Evolutionary conservation across 2,888 invertebrate species (phyloP), one percentile per base, ranked within the genome.

Genomic region (Hymenopus coronatus): DNA sequence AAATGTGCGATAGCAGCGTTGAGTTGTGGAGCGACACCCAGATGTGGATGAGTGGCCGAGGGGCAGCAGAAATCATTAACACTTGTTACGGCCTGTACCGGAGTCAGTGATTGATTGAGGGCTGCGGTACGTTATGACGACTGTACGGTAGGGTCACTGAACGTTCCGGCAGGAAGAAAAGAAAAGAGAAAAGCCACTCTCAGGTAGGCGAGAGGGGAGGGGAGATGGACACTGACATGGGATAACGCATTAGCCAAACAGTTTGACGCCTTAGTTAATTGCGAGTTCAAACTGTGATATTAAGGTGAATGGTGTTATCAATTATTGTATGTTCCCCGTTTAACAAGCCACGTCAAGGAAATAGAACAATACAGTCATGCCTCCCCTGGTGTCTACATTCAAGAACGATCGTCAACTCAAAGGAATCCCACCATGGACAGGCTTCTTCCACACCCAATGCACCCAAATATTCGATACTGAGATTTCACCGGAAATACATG

Each of bases 211-310:
- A 25, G 25, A 25, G 54, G 54, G 54, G 20, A 25, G 54, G 15
- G 54, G 25, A 70, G 54, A 70, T 70, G 54, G 54, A 70, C 54
- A 70, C 54, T 70, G 54, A 70, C 54, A 25, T 70, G 54, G 15
- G 81, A 70, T 86, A 86, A 86, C 81, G 81, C 70, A 86, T 86
- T 86, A 81, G 28, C 28, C 86, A 86, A 86, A 86, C 86, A 86
- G 70, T 86, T 28, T 86, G 81, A 86, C 81, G 28, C 81, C 81
- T 86, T 28, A 81, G 25, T 81, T 81, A 86, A 86, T 81, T n/a
- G 30, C 86, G 81, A 7, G 86, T 70, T 70, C 54, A 70, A 70
- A 70, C 54, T 70, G 54, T 70, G 54, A 70, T 70, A 70, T 70
- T 70, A 70, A 70, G 54, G 54, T 70, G 54, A 70, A 20, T 70